These are phyloP conservation scores for Chrosomus eos DNA, from an alignment of 2,797 vertebrate species.

Conservation along the genomic window DNA sequence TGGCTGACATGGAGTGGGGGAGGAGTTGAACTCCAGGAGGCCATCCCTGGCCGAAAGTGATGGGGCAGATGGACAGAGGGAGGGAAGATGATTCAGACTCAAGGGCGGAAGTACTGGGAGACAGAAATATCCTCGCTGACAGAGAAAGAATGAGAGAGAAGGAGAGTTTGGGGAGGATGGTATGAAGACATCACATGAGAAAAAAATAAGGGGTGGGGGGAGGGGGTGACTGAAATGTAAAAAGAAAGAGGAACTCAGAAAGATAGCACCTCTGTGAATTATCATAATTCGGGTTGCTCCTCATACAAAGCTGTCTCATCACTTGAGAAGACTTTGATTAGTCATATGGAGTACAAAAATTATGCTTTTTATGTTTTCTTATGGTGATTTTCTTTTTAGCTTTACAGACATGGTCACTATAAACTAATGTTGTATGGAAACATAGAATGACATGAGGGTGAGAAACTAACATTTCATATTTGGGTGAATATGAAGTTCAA, in stretches of 20 bases:
- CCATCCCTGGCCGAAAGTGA: conserved; percentile 74
- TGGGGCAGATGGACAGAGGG: conserved; percentile 70
- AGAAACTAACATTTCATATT: neutral
- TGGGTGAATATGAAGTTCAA: neutral
- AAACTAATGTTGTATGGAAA: neutral
- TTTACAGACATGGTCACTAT: neutral
- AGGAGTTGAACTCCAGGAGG: conserved; percentile 77
- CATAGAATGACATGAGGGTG: neutral
- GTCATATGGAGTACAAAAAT: neutral
- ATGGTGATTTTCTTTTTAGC: neutral
- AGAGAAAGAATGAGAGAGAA: conserved; percentile 52
- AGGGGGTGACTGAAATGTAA: conserved; percentile 17
- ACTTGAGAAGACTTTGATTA: neutral
- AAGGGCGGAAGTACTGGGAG: conserved; percentile 90
- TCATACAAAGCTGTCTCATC: neutral
- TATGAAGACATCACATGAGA: conserved; percentile 33
- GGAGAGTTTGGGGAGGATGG: conserved; percentile 34
- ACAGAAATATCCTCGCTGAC: conserved; percentile 80
- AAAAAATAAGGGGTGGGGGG: neutral
- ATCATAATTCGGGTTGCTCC: neutral
- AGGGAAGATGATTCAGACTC: conserved; percentile 84
- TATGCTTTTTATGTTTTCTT: neutral
- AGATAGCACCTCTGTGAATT: neutral
- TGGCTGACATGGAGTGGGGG: conserved; percentile 80
- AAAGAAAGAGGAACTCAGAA: neutral